Base-by-base conservation (phyloP, 2,797 vertebrate genomes). In the Acrossocheilus fasciatus region DNA sequence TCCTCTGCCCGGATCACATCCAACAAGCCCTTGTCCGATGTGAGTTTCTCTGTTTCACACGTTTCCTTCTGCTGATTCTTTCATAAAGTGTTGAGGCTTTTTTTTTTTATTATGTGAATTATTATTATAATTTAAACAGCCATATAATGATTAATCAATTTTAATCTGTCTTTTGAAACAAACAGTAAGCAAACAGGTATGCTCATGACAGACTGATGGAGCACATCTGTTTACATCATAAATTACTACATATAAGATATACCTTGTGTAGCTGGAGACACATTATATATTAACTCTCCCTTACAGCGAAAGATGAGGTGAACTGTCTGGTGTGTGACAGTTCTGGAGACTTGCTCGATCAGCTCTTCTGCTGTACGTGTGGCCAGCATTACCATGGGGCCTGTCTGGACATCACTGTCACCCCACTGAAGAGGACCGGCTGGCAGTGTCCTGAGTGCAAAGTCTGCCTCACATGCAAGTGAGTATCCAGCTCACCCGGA, bases 381-480 rank as follows among this genome's bases (percentile, higher is more conserved):
- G 98, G 98, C 80, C 96, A 96, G 94, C 95, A 96, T 94, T 99
- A 98, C 93, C 98, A 99, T 64, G 97, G 97, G 66, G 93, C 95
- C 93, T 99, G 98, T 92, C 93, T 99, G 95, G 96, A 97, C 84
- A 96, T 97, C 20, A 41, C 2, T 1, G 89, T 92, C 45, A 97
- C 97, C 74, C 94, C 97, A 45, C 92, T 98, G 83, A 96, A 95
- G 91, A 95, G 97, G 91, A 96, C 96, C n/a, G 98, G 98, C 79
- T 99, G 98, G 98, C 98, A 99, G 91, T 99, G 98, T 92, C 97
- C 96, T 18, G 95, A 95, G 86, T 99, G 98, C 95, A 96, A 97
- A 93, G 95, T 97, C 90, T 99, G 98, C 95, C 97, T 97, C 95
- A 95, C 96, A 89, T 99, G 98, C 98, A 99, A 97, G 98, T 99